Conservation (phyloP, 2,888 invertebrate genomes). For the Agonum fuliginosum region DNA sequence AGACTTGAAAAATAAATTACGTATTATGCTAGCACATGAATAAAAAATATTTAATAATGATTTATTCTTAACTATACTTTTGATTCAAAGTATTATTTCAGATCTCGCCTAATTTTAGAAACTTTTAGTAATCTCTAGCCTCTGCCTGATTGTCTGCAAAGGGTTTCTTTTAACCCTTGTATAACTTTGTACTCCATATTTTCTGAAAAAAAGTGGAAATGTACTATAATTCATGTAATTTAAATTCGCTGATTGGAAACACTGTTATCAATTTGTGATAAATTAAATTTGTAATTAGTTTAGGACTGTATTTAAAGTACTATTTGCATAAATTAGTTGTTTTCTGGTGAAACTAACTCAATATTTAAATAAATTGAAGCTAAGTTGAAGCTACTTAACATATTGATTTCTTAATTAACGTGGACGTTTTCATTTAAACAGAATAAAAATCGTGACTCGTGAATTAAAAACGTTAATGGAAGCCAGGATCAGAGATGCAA, state of each 20-base stretch:
- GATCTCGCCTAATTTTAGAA: no score
- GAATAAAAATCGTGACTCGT: conserved; percentile 49
- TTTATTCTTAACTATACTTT: no score
- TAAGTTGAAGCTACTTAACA: conserved; percentile 37
- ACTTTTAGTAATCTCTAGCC: no score
- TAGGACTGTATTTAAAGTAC: background rate
- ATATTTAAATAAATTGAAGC: conserved; percentile 41
- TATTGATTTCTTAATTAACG: conserved; percentile 54
- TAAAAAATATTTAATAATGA: no score
- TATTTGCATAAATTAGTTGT: conserved; percentile 25
- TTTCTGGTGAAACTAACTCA: background rate
- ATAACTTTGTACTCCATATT: no score
- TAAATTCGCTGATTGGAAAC: background rate
- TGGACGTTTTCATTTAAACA: conserved; percentile 52
- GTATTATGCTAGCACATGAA: no score
- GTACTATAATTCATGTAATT: background rate
- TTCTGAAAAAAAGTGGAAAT: no score
- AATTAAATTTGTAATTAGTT: conserved; percentile 1
- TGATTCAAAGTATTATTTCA: no score
- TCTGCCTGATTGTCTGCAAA: no score
- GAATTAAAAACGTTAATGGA: conserved; percentile 52
- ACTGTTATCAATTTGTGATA: background rate
- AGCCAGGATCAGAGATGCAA: conserved; percentile 34
- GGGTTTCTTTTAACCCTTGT: no score
- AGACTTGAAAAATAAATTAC: no score